These are phyloP conservation scores for Chrysolina americana DNA, from an alignment of 2,888 invertebrate species.

Conservation along the genomic window DNA sequence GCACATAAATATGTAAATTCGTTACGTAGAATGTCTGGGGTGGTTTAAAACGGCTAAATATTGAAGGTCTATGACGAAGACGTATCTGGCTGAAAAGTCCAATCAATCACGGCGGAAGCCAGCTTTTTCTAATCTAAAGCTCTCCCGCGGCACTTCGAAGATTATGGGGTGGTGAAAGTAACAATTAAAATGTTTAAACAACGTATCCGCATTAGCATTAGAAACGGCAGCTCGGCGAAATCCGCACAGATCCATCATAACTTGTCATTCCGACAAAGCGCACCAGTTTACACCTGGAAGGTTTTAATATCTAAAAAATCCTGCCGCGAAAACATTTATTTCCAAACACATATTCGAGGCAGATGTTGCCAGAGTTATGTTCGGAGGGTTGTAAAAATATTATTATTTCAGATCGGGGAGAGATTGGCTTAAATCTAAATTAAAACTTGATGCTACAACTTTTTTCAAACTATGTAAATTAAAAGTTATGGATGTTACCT, in stretches of 20 bases:
- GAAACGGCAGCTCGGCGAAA: conserved; percentile 35
- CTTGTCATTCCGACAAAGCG: conserved; percentile 60
- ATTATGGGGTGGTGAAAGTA: conserved; percentile 59
- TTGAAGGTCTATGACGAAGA: conserved; percentile 54
- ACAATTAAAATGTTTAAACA: conserved; percentile 69
- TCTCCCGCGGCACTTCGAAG: conserved; percentile 43
- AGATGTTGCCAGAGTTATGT: conserved; percentile 63
- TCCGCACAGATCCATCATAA: conserved; percentile 63
- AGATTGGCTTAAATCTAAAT: conserved; percentile 58
- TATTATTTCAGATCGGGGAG: conserved; percentile 58
- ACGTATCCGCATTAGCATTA: conserved; percentile 65
- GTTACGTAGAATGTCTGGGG: conserved; percentile 34
- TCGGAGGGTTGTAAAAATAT: conserved; percentile 55
- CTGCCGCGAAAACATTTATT: conserved; percentile 54
- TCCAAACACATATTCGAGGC: conserved; percentile 59
- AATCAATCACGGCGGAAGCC: conserved; percentile 48
- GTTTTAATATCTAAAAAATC: conserved; percentile 58
- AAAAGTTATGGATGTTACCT: conserved; percentile 51
- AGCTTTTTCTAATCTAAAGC: conserved; percentile 36
- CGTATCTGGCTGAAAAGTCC: conserved; percentile 49
- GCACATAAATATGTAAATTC: conserved; percentile 52
- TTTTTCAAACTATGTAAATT: conserved; percentile 57
- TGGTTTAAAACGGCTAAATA: conserved; percentile 44
- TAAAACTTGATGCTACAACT: conserved; percentile 57
- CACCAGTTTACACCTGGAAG: conserved; percentile 45